phyloP scores from a whole-genome alignment of 2,113 vertebrate genomes.

The Tupaia chinensis region DNA sequence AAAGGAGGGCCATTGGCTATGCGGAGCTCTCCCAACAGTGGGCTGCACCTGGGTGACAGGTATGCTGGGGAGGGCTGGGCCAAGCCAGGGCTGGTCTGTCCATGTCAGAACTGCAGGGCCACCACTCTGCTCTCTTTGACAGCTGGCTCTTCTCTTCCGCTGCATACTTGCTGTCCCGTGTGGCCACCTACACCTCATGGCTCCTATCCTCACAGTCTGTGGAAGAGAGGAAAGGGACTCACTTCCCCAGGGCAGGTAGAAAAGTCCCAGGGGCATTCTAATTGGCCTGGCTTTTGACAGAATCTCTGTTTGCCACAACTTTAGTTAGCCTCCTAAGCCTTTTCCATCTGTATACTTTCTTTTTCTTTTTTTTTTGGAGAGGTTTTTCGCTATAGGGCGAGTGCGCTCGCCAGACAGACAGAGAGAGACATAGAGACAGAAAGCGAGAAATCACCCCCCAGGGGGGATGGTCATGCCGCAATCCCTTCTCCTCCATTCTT shows the following conservation, averaged over 20 bases:
- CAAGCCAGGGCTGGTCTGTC: background rate
- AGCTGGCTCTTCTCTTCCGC: background rate
- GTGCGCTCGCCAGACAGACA: no score
- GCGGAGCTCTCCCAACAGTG: background rate
- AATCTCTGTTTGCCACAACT: background rate
- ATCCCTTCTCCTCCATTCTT: no score
- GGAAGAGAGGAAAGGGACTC: background rate
- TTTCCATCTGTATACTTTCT: background rate
- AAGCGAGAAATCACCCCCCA: no score
- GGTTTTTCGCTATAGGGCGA: no score
- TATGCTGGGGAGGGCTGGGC: background rate
- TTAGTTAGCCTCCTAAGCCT: background rate
- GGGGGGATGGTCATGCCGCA: no score
- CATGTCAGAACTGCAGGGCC: background rate
- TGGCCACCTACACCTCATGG: background rate
- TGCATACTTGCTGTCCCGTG: background rate
- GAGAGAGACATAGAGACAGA: no score
- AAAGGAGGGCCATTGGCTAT: background rate
- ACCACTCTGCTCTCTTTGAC: background rate
- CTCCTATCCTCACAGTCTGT: background rate
- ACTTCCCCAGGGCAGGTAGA: background rate
- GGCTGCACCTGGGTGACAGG: background rate
- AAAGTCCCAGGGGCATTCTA: background rate
- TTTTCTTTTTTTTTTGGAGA: no score
- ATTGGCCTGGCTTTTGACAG: background rate